These are phyloP conservation scores for Darwinula stevensoni DNA, from an alignment of 2,888 invertebrate genomes.

Conservation along the genomic window DNA sequence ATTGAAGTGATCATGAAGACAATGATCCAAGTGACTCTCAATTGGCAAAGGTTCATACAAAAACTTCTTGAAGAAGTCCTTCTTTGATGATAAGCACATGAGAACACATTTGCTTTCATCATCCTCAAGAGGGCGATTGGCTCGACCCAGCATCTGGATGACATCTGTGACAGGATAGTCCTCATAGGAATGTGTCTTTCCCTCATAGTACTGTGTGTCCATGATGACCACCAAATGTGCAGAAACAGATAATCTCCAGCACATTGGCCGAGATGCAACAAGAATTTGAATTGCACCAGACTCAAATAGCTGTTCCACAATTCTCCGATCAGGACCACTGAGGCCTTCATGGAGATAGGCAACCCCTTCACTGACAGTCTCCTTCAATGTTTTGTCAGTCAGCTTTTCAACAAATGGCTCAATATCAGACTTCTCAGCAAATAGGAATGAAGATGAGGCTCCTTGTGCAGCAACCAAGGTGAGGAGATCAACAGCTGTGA, in stretches of 20 bases:
- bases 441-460: slow-evolving; percentile 58
- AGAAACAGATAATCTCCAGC: slow-evolving; percentile 67
- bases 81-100: slow-evolving; percentile 89
- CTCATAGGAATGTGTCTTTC: slow-evolving; percentile 47
- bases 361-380: slow-evolving; percentile 76
- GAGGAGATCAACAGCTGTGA: slow-evolving; percentile 84
- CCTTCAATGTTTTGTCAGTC: slow-evolving; percentile 63
- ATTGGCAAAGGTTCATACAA: slow-evolving; percentile 85
- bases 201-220: slow-evolving; percentile 78
- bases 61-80: slow-evolving; percentile 94
- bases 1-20: slow-evolving; percentile 95
- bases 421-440: slow-evolving; percentile 55
- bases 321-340: slow-evolving; percentile 43
- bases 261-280: slow-evolving; percentile 66
- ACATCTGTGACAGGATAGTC: slow-evolving; percentile 95
- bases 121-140: slow-evolving; percentile 71
- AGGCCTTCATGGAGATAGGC: slow-evolving; percentile 92
- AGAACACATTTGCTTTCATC: slow-evolving; percentile 80
- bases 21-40: slow-evolving; percentile 91
- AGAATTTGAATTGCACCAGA: slow-evolving; percentile 75
- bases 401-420: slow-evolving; percentile 62
- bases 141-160: slow-evolving; percentile 87
- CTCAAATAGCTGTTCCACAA: slow-evolving; percentile 77
- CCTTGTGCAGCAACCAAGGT: slow-evolving; percentile 76
- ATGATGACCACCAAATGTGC: slow-evolving; percentile 86